Evolutionary conservation across 37 sponge, comb jelly and placozoan genomes (phyloP), one percentile per base, ranked within the genome.

Genomic region (Beroe forskalii): DNA sequence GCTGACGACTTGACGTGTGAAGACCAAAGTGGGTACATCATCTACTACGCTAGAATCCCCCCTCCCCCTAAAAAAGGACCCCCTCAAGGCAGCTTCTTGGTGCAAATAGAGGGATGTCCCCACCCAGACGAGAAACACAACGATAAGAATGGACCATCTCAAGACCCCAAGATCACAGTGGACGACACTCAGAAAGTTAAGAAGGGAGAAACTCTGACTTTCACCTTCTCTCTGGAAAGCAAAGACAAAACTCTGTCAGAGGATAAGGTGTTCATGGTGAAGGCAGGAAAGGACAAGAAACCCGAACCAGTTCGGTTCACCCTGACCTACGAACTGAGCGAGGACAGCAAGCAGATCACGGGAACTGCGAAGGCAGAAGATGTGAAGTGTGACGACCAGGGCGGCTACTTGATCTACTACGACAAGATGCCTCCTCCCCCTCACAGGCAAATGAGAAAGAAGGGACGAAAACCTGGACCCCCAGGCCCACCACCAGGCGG

Each of bases 41-140:
- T 72, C 75, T 72, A 72, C 75, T 72, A 72, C 75, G 32, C 12
- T 35, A 72, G 75, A 39, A 72, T 72, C 20, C 75, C 75, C 33
- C 75, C 40, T 3, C 75, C 75, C 14, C 75, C 75, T 72, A 3
- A 33, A 3, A 36, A 72, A 38, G 75, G 75, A 4, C 75, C 75
- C 22, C 75, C 75, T 3, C 75, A 36, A 36, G 75, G 75, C 30
- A 72, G 75, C 35, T 72, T 72, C 75, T 3, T 72, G 75, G 22
- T 72, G 8, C 6, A 38, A 72, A 37, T 72, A 32, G 75, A 72
- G 37, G 75, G 75, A 3, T 72, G 75, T 30, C 75, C 75, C 30
- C 66, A 24, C 25, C 66, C n/a, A 28, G 66, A 63, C 4, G 66
- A 63, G 23, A 30, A 63, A n/a, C n/a, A n/a, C n/a, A n/a, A n/a